Conservation (phyloP, 2,888 invertebrate genomes). For the Rhorus exstirpatorius region DNA sequence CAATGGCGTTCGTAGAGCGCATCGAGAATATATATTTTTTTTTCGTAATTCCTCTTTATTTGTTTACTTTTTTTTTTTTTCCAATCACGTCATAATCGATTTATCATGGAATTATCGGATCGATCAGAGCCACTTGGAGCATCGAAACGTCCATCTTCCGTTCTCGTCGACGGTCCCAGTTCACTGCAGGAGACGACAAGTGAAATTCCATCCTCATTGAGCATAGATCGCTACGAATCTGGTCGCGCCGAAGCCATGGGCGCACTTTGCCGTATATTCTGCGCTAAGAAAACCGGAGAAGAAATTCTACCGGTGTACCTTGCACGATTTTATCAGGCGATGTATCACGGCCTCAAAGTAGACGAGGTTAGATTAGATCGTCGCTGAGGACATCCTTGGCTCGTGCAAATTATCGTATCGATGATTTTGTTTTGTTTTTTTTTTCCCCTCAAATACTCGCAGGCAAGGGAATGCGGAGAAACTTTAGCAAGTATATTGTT, state of each 20-base stretch:
- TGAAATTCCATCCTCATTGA: slow-evolving; percentile 90
- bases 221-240: slow-evolving; percentile 93
- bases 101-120: background rate
- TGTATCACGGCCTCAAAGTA: slow-evolving; percentile 94
- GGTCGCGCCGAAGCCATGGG: slow-evolving; percentile 98
- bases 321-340: slow-evolving; percentile 96
- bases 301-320: slow-evolving; percentile 97
- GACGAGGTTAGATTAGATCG: slow-evolving; percentile 82
- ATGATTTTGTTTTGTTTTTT: slow-evolving; percentile 14
- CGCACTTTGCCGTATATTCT: slow-evolving; percentile 97
- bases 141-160: slow-evolving; percentile 89
- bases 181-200: slow-evolving; percentile 89
- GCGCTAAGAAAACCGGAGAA: slow-evolving; percentile 97
- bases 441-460: slow-evolving; percentile 62
- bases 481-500: slow-evolving; percentile 95
- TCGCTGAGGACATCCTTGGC: background rate
- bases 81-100: background rate
- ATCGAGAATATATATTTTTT: too few species aligned
- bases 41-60: background rate
- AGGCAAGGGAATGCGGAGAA: slow-evolving; percentile 90
- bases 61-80: background rate
- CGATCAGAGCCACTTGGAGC: slow-evolving; percentile 83
- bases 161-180: slow-evolving; percentile 90
- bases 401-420: background rate
- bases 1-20: too few species aligned